Evolutionary conservation across 64 coral and sea anemone species (phyloP), one percentile per base, ranked within the genome.

Genomic region (Porites lutea): DNA sequence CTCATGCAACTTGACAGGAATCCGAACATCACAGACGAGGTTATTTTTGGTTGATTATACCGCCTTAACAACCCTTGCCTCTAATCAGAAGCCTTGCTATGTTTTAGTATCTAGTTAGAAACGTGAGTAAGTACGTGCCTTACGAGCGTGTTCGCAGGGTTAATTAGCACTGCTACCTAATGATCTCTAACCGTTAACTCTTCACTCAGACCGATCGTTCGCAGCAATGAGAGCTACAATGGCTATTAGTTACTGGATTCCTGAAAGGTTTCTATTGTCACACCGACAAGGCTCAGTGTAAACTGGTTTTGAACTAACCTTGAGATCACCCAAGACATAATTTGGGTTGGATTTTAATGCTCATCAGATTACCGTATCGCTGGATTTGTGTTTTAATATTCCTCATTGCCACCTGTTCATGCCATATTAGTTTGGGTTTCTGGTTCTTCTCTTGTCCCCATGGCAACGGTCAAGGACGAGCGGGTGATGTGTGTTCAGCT

Each of bases 361-460:
- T 84, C 62, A 18, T 15, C 79, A 61, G 11, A 43, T 54, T 88
- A 8, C 3, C 8, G 3, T 15, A 72, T 71, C 14, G 11, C 48
- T 75, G 72, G 72, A 58, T 62, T 72, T 61, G 22, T 65, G 79
- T 84, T 74, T 71, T 8, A 82, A 21, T 84, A 12, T 27, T 91
- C 65, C 4, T 91, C 8, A 52, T 84, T 73, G 79, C 45, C 67
- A 93, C 91, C 91, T 87, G 83, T 52, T 65, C 47, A 67, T 69
- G 73, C n/a, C 91, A 47, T 37, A 65, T 57, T 12, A 57, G 48
- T 57, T 63, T 37, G 13, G 58, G 72, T 71, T 91, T 95, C 75
- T 91, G 94, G 94, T 90, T 91, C 66, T 95, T 95, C 48, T 91
- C 82, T 9, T 95, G 94, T 88, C 89, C 88, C 51, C 94, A 81